phyloP scores from a whole-genome alignment of 2,888 invertebrate genomes.

The Sarcophaga carnaria region DNA sequence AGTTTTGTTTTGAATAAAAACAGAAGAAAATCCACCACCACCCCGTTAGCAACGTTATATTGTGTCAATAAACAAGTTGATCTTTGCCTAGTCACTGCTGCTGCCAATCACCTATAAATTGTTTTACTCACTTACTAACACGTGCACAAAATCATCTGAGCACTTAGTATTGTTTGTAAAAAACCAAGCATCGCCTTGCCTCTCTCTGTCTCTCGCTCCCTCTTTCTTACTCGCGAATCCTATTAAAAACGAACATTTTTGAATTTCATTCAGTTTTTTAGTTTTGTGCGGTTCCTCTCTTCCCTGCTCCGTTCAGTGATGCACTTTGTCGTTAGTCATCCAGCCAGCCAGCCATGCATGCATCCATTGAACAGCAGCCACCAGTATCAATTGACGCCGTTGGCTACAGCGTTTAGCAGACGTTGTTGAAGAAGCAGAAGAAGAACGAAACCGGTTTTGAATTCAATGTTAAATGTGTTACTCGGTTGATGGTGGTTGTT shows the following conservation, averaged over 20 bases:
- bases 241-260: not conserved
- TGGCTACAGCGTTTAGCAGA: not conserved
- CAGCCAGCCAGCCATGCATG: not conserved
- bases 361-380: constrained; percentile 25
- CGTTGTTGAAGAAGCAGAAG: not conserved
- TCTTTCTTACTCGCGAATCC: no score
- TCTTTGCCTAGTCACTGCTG: not conserved
- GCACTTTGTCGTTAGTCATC: constrained; percentile 66
- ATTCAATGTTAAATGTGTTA: constrained; percentile 58
- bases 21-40: no score
- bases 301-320: constrained; percentile 37
- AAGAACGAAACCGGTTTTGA: constrained; percentile 51
- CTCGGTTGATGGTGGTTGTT: not conserved
- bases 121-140: not conserved
- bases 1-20: no score
- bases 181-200: no score
- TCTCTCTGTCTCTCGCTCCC: no score
- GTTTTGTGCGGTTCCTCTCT: not conserved
- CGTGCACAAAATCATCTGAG: not conserved
- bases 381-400: constrained; percentile 8
- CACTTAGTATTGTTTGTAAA: no score
- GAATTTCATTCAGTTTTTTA: constrained; percentile 64
- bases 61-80: not conserved
- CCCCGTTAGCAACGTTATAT: not conserved
- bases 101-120: not conserved